These are phyloP conservation scores for Lasioglossum figueresi DNA, from an alignment of 2,888 invertebrate genomes.

Conservation along the genomic window DNA sequence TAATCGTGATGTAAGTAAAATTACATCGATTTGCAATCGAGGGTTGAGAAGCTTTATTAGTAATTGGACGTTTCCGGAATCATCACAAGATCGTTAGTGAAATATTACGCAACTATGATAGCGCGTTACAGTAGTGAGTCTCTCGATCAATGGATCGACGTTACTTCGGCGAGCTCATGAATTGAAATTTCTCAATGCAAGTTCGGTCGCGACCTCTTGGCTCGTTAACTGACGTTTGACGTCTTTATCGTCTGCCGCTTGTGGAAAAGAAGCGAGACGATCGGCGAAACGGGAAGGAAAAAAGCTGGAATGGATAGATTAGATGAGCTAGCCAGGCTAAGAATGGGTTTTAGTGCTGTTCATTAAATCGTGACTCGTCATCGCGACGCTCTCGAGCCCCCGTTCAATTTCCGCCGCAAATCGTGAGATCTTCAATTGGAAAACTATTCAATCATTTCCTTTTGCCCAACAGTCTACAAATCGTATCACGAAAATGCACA, in stretches of 20 bases:
- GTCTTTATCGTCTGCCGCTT: constrained; percentile 58
- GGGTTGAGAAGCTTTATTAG: no score
- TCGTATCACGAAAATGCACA: background rate
- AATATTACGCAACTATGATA: constrained; percentile 59
- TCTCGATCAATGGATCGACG: constrained; percentile 63
- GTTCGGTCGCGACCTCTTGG: constrained; percentile 58
- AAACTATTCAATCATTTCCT: background rate
- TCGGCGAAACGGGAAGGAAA: constrained; percentile 27
- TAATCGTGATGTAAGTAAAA: background rate
- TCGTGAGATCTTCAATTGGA: background rate
- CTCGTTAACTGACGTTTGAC: constrained; percentile 61
- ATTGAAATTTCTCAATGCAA: constrained; percentile 72
- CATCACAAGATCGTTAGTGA: constrained; percentile 34
- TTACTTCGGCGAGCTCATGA: constrained; percentile 47
- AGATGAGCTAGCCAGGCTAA: constrained; percentile 55
- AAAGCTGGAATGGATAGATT: constrained; percentile 45
- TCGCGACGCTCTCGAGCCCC: constrained; percentile 29
- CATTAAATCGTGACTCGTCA: constrained; percentile 59
- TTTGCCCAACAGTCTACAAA: background rate
- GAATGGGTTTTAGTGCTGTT: constrained; percentile 46
- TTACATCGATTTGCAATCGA: background rate
- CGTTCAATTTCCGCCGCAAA: constrained; percentile 33
- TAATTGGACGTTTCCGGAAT: constrained; percentile 9
- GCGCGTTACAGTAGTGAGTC: constrained; percentile 39
- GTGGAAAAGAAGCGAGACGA: constrained; percentile 38